A percentile compares a stretch with the other conserved stretches of the same genome.
Conservation (phyloP, 1,140 invertebrate genomes). For the Papilio polytes region DNA sequence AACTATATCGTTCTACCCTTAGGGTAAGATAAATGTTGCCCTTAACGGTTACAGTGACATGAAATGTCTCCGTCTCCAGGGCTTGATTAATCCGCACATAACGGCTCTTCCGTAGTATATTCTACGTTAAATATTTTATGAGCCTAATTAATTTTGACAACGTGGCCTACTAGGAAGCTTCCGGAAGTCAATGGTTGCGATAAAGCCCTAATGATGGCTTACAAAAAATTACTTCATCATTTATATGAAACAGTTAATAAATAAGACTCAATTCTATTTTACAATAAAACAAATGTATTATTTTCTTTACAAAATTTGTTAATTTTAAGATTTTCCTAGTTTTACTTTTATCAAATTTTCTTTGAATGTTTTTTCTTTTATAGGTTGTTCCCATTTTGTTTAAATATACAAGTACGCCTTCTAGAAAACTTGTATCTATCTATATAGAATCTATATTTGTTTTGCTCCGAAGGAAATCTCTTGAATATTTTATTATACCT, state of each 20-base stretch:
- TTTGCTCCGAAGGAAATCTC: not conserved
- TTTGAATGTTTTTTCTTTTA: too few species aligned
- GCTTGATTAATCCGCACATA: conserved; percentile 24
- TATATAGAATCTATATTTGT: not conserved
- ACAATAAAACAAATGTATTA: too few species aligned
- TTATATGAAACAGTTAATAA: too few species aligned
- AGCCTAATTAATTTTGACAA: conserved; percentile 18
- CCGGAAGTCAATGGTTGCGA: conserved; percentile 10
- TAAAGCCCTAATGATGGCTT: not conserved
- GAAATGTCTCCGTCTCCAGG: not conserved
- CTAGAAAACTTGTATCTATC: not conserved
- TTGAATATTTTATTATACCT: conserved; percentile 13
- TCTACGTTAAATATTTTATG: conserved; percentile 27
- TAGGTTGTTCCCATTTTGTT: too few species aligned
- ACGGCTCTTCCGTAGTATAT: conserved; percentile 12
- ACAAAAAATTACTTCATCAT: not conserved
- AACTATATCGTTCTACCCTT: not conserved
- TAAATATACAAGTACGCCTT: not conserved
- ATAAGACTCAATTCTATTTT: not conserved
- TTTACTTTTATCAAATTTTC: too few species aligned
- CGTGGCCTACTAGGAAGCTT: not conserved
- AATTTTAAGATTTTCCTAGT: too few species aligned
- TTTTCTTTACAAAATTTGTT: too few species aligned
- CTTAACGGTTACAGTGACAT: not conserved
- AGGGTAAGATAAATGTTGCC: conserved; percentile 8